A percentile compares a stretch with the other conserved stretches of the same genome.
Conservation (phyloP, 1,140 invertebrate species). For the Chionoecetes opilio region DNA sequence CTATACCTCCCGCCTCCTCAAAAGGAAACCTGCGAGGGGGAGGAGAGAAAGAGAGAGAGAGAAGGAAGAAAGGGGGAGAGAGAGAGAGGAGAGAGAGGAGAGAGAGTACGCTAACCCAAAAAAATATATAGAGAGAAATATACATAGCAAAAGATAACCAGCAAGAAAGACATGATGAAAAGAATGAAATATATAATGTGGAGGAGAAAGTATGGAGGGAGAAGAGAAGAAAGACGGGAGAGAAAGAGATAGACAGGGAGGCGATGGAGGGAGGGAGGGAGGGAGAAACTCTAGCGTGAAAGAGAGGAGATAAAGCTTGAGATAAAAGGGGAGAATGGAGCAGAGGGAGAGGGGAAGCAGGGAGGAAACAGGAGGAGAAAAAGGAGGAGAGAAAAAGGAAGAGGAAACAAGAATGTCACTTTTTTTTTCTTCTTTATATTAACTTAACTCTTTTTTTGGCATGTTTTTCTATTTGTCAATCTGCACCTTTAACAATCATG, state of each 20-base stretch:
- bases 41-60: neutral
- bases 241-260: slow-evolving; percentile 1
- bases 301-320: slow-evolving; percentile 51
- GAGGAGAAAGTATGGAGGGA: slow-evolving; percentile 25
- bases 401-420: neutral
- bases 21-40: slow-evolving; percentile 45
- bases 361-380: slow-evolving; percentile 33
- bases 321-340: slow-evolving; percentile 39
- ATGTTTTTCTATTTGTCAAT: too few relatives aligned
- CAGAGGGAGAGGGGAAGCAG: slow-evolving; percentile 32
- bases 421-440: too few relatives aligned
- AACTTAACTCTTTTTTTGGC: too few relatives aligned
- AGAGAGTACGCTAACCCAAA: too few relatives aligned
- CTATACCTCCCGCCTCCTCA: slow-evolving; percentile 34
- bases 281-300: slow-evolving; percentile 20
- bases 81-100: too few relatives aligned
- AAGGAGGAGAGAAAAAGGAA: neutral
- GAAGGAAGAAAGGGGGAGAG: neutral
- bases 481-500: too few relatives aligned
- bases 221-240: neutral
- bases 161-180: too few relatives aligned
- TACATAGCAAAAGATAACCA: too few relatives aligned
- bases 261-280: slow-evolving; percentile 22
- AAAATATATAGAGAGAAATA: too few relatives aligned
- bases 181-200: neutral